phyloP scores from a whole-genome alignment of 1,140 invertebrate species.

The Ceratoteleas bidentatus region DNA sequence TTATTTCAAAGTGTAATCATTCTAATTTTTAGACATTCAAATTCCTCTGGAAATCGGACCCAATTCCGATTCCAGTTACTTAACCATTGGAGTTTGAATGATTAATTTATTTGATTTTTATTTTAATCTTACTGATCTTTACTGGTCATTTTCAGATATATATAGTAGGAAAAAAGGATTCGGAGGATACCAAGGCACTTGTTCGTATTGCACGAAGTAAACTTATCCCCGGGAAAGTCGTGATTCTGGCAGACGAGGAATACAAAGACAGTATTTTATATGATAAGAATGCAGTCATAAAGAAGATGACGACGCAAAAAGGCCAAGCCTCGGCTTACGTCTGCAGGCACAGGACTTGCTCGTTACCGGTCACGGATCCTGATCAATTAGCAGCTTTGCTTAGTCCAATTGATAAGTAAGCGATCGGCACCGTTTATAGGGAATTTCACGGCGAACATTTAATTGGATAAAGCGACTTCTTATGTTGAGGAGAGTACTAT shows the following conservation, averaged over 20 bases:
- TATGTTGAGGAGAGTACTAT: too few relatives aligned
- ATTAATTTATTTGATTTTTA: too few relatives aligned
- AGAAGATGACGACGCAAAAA: slow-evolving; percentile 79
- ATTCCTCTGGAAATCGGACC: too few relatives aligned
- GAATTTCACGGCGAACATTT: too few relatives aligned
- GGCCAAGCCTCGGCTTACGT: slow-evolving; percentile 88
- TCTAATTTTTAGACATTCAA: too few relatives aligned
- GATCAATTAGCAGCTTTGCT: slow-evolving; percentile 85
- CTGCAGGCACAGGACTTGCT: slow-evolving; percentile 90
- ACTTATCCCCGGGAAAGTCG: slow-evolving; percentile 86
- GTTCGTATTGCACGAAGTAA: slow-evolving; percentile 85
- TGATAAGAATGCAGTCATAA: slow-evolving; percentile 72
- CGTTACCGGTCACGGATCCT: slow-evolving; percentile 88
- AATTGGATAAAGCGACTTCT: too few relatives aligned
- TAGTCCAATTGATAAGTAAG: slow-evolving; percentile 76
- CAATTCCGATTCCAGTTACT: too few relatives aligned
- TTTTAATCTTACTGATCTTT: too few relatives aligned
- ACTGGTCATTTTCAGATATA: slow-evolving; percentile 81
- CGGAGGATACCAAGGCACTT: slow-evolving; percentile 85
- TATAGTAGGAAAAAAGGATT: slow-evolving; percentile 85
- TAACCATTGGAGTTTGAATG: too few relatives aligned
- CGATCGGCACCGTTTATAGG: too few relatives aligned
- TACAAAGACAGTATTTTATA: slow-evolving; percentile 67
- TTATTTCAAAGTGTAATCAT: too few relatives aligned
- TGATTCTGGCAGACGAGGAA: slow-evolving; percentile 85